Evolutionary conservation across 2,797 vertebrate genomes (phyloP).

Genomic region (Malurus leucopterus): DNA sequence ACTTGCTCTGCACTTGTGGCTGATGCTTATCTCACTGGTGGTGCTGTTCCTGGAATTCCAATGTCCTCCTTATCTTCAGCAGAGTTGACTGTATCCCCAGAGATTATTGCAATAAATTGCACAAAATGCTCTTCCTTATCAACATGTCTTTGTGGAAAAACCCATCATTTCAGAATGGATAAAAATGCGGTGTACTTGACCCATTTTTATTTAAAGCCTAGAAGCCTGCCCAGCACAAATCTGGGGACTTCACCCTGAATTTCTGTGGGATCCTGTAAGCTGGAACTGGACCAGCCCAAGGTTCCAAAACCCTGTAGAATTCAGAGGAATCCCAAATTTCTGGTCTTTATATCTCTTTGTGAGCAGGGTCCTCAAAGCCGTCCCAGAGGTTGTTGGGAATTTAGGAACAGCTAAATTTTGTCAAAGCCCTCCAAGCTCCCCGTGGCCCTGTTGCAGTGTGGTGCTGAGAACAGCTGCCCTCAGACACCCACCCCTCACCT

Average conservation of each 20-base stretch:
- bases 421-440: background rate
- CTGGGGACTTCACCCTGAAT: background rate
- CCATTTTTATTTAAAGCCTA: background rate
- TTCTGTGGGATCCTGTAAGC: rapidly evolving
- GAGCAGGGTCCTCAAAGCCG: rapidly evolving
- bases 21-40: background rate
- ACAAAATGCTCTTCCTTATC: background rate
- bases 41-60: background rate
- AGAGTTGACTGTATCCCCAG: background rate
- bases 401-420: rapidly evolving
- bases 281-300: too few relatives aligned
- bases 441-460: rapidly evolving
- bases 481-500: background rate
- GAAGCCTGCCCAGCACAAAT: background rate
- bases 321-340: background rate
- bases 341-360: background rate
- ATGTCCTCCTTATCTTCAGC: background rate
- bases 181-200: background rate
- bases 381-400: rapidly evolving
- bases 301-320: rapidly evolving
- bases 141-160: background rate
- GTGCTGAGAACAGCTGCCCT: background rate
- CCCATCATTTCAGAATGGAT: background rate
- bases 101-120: background rate
- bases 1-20: background rate